Percentiles rank a stretch among this genome's conserved stretches.
These are phyloP conservation scores for Dexiosoma caninum DNA, from an alignment of 2,888 invertebrate species.

Conservation along the genomic window DNA sequence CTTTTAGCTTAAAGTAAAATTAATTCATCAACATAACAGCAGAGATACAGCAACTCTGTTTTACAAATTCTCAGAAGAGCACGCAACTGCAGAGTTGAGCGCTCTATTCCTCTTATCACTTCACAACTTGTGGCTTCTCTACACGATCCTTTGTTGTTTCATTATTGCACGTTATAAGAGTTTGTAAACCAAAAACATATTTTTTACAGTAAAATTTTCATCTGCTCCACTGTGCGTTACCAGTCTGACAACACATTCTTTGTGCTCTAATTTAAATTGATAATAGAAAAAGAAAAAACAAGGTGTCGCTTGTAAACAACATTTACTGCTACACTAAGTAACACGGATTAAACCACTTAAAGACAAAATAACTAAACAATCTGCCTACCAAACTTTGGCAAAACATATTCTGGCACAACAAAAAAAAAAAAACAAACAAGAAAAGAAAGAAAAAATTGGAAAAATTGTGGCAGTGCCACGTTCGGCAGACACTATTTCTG, in stretches of 20 bases:
- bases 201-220: no score
- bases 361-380: not conserved
- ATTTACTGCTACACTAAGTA: constrained; percentile 41
- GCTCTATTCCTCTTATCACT: no score
- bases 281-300: not conserved
- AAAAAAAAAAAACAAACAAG: not conserved
- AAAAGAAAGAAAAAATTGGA: no score
- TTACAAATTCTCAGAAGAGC: no score
- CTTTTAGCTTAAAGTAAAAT: no score
- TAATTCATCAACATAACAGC: no score
- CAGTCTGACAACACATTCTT: not conserved
- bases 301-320: constrained; percentile 42
- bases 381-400: not conserved
- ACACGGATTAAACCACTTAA: constrained; percentile 29
- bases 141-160: no score
- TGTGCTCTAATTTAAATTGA: constrained; percentile 25
- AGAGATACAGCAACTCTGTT: no score
- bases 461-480: not conserved
- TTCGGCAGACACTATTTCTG: not conserved
- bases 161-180: no score
- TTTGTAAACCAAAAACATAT: no score
- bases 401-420: not conserved
- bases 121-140: no score
- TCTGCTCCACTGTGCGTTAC: not conserved
- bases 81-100: no score